phyloP scores from a whole-genome alignment of 2,888 invertebrate species.

The Nymphalis c-album region DNA sequence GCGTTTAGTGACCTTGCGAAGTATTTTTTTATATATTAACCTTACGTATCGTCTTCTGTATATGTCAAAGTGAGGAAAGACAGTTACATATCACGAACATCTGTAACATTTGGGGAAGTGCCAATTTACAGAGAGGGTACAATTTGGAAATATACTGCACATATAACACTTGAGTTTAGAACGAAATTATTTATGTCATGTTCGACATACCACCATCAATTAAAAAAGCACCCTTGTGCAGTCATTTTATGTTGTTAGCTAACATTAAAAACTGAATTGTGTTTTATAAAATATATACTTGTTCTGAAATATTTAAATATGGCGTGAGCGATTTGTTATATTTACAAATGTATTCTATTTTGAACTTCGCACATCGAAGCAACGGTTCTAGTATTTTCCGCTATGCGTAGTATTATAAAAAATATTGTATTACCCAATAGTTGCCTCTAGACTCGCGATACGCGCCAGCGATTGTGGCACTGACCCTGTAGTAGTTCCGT shows the following conservation, averaged over 20 bases:
- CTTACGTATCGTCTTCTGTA: slow-evolving; percentile 23
- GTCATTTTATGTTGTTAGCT: neutral
- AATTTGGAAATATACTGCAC: slow-evolving; percentile 19
- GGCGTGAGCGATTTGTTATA: neutral
- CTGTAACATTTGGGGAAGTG: slow-evolving; percentile 37
- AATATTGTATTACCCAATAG: slow-evolving; percentile 23
- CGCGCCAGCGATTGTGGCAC: slow-evolving; percentile 64
- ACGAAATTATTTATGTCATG: slow-evolving; percentile 11
- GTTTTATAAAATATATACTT: neutral
- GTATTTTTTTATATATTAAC: slow-evolving; percentile 21
- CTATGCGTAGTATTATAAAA: slow-evolving; percentile 29
- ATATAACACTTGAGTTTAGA: slow-evolving; percentile 19
- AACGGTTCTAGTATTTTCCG: slow-evolving; percentile 27
- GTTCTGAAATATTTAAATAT: neutral
- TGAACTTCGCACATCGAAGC: slow-evolving; percentile 3
- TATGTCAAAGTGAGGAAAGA: slow-evolving; percentile 36
- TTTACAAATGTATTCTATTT: slow-evolving; percentile 4
- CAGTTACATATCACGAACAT: slow-evolving; percentile 37
- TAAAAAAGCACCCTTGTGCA: neutral
- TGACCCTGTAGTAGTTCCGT: slow-evolving; percentile 68
- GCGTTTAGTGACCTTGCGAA: slow-evolving; percentile 24
- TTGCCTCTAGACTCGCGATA: slow-evolving; percentile 45
- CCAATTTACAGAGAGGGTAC: slow-evolving; percentile 34
- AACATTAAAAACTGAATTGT: neutral
- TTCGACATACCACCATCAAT: neutral